A percentile compares a stretch with the other conserved stretches of the same genome.
Evolutionary conservation across 2,113 vertebrate genomes (phyloP).

Genomic region (Pandion haliaetus): DNA sequence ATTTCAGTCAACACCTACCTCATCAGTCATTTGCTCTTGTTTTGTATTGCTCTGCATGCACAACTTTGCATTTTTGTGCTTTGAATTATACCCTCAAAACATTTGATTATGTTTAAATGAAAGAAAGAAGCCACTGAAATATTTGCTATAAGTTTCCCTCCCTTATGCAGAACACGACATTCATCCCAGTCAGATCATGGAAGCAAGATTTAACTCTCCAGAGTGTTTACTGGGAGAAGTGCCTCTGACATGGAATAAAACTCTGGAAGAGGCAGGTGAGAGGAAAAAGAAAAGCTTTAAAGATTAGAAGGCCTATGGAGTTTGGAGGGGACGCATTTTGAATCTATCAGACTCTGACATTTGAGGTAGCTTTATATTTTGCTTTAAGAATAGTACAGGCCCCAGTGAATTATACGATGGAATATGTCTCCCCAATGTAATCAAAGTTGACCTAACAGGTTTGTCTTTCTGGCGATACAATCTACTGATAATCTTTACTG

Average conservation of each 20-base stretch:
- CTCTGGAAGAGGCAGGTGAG: neutral
- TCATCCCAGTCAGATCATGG: neutral
- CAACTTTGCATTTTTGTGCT: accelerated
- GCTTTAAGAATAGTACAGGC: neutral
- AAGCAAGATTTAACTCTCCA: neutral
- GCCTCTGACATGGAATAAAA: neutral
- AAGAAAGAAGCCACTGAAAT: neutral
- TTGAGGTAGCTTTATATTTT: constrained; percentile 11
- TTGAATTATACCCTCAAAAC: neutral
- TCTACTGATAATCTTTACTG: neutral
- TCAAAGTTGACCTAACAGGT: constrained; percentile 31
- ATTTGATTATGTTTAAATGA: neutral
- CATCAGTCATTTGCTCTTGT: neutral
- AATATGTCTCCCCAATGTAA: neutral
- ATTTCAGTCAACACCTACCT: neutral
- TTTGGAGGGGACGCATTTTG: neutral
- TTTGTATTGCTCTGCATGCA: too few relatives aligned
- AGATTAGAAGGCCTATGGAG: neutral
- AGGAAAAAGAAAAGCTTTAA: neutral
- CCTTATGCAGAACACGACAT: neutral
- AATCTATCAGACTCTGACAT: constrained; percentile 22
- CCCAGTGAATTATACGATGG: neutral
- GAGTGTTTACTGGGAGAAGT: neutral
- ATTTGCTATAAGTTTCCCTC: neutral
- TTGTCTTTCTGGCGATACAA: neutral